Base-by-base conservation (phyloP, 2,888 invertebrate genomes). In the Caenorhabditis japonica region DNA sequence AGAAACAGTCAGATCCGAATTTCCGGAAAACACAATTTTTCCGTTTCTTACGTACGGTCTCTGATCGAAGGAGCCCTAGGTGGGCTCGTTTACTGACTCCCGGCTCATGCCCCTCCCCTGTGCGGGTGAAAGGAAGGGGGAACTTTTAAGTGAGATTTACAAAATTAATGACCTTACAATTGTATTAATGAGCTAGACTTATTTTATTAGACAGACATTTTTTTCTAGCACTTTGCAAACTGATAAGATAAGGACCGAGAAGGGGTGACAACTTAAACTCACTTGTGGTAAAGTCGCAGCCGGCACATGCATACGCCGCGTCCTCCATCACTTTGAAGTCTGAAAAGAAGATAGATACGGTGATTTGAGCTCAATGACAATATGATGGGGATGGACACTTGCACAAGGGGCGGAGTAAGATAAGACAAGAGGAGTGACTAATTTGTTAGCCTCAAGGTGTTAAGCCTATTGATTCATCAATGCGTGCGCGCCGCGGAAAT, bases 211-310 rank as follows among this genome's bases (percentile, higher is more conserved):
- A n/a, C n/a, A n/a, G n/a, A n/a, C n/a, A n/a, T n/a, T n/a, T n/a
- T n/a, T n/a, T n/a, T n/a, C n/a, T n/a, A n/a, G n/a, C n/a, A n/a
- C n/a, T n/a, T n/a, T n/a, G n/a, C n/a, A n/a, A 34, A 36, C 25
- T 38, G 38, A 52, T 38, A 52, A 52, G 38, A 52, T 46, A 46
- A 46, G 44, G n/a, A n/a, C n/a, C n/a, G 23, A 10, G 43, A 23
- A 12, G 47, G 47, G 47, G 47, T 33, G 49, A 34, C 49, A 49
- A 49, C 49, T 33, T 10, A 25, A 68, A 78, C 80, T 75, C 59
- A 80, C 80, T 78, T 33, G 80, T 75, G 17, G 76, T 78, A 47
- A 80, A 80, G 19, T 69, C 72, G 53, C 80, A 80, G 30, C 76
- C 76, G 13, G 78, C 76, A 64, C 80, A 80, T 36, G 75, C 80